Base-by-base conservation (phyloP, 2,888 invertebrate species). In the Copidosoma aretas region DNA sequence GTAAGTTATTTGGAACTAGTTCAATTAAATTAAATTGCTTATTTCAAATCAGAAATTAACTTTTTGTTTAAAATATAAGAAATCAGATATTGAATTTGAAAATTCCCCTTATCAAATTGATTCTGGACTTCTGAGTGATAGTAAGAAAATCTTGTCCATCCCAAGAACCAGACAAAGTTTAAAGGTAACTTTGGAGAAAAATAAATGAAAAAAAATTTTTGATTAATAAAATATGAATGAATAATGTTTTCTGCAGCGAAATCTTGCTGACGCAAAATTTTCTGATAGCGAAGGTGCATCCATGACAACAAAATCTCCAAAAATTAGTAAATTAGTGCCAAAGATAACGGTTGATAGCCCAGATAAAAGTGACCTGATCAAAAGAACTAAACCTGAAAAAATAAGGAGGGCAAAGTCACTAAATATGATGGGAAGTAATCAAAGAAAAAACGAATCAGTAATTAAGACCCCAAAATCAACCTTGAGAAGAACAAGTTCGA, bases 401-500 rank as follows among this genome's bases (percentile, higher is more conserved):
- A 24, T n/a, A 32, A 54, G 22, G 25, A 56, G 24, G 56, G 19
- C 63, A 46, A 63, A 46, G 19, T 54, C 46, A 21, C 46, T 63
- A 46, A 63, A 63, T 19, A 3, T 15, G 14, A 52, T 32, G 4
- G 51, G 58, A 19, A 39, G 14, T 22, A 32, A 41, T 17, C 14
- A 21, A 43, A 19, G n/a, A 17, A n/a, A 21, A 12, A 46, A 39
- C 12, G 21, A 52, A 22, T 51, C 21, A 17, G 22, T 17, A 8
- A 24, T 58, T 10, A 21, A 51, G 19, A n/a, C 64, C 14, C 19
- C 0, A n/a, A 52, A 49, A n/a, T 32, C 51, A 21, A 64, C 19
- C 17, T 39, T 58, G 25, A 58, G 56, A 52, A 64, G 64, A 32
- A 58, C 51, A 57, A 64, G n/a, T 24, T 57, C 52, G 15, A 60